Conservation (phyloP, 1,140 invertebrate species). For the Heliconius hermathena region DNA sequence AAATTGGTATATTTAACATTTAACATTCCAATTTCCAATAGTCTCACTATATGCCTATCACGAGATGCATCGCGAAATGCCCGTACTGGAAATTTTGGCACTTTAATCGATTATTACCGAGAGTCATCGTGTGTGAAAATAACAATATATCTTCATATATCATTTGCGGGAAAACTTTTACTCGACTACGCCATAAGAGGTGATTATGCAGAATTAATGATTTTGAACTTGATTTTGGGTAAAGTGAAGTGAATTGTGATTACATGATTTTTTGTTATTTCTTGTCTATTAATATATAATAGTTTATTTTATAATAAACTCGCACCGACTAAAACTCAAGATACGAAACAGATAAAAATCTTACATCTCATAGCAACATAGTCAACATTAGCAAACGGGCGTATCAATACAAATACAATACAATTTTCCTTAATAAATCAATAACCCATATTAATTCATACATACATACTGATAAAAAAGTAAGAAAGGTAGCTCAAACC, state of each 20-base stretch:
- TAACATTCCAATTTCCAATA: slow-evolving; percentile 14
- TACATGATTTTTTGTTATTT: too few species aligned
- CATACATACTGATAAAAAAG: slow-evolving; percentile 40
- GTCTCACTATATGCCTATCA: slow-evolving; percentile 14
- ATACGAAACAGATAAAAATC: too few species aligned
- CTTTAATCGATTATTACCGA: slow-evolving; percentile 39
- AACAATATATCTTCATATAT: slow-evolving; percentile 36
- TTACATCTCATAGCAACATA: too few species aligned
- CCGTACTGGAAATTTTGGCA: slow-evolving; percentile 40
- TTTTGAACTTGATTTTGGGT: too few species aligned
- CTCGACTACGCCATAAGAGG: background rate
- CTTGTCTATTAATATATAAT: background rate
- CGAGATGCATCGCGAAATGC: slow-evolving; percentile 17
- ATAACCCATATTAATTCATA: slow-evolving; percentile 40
- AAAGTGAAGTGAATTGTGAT: too few species aligned
- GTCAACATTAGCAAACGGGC: background rate
- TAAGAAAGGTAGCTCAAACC: slow-evolving; percentile 20
- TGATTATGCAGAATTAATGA: too few species aligned
- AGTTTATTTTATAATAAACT: too few species aligned
- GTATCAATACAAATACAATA: background rate
- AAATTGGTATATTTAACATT: background rate
- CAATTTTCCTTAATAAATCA: slow-evolving; percentile 20
- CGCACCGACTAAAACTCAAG: too few species aligned
- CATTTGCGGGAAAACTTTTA: background rate
- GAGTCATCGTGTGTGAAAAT: slow-evolving; percentile 24